phyloP scores from a whole-genome alignment of 2,888 invertebrate species.

The Platycheirus albimanus region DNA sequence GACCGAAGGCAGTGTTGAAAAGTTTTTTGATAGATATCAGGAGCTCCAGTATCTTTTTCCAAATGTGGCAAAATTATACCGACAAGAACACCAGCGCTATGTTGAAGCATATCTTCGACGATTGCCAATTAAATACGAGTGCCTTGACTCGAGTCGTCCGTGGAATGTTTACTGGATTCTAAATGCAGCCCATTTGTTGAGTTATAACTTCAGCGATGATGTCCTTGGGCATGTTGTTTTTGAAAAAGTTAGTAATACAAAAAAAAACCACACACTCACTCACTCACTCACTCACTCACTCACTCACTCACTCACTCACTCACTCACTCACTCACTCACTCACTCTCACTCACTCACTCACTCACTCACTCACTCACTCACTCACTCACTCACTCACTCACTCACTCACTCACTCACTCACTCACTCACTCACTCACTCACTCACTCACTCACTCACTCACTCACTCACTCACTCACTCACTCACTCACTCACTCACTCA shows the following conservation, averaged over 20 bases:
- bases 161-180: constrained; percentile 99
- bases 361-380: too few relatives aligned
- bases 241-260: constrained; percentile 83
- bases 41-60: constrained; percentile 83
- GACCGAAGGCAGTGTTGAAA: constrained; percentile 85
- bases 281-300: too few relatives aligned
- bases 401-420: too few relatives aligned
- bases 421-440: too few relatives aligned
- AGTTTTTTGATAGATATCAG: constrained; percentile 83
- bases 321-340: too few relatives aligned
- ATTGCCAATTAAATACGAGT: constrained; percentile 89
- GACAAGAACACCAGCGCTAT: constrained; percentile 86
- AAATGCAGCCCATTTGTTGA: constrained; percentile 92
- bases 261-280: too few relatives aligned
- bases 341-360: too few relatives aligned
- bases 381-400: too few relatives aligned
- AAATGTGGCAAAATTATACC: constrained; percentile 85
- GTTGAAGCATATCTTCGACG: constrained; percentile 87
- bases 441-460: too few relatives aligned
- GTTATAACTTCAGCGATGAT: constrained; percentile 85
- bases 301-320: too few relatives aligned
- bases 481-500: too few relatives aligned
- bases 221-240: constrained; percentile 85
- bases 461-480: too few relatives aligned
- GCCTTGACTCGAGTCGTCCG: constrained; percentile 96